Conservation (phyloP, 2,888 invertebrate genomes). For the Craniophora ligustri region DNA sequence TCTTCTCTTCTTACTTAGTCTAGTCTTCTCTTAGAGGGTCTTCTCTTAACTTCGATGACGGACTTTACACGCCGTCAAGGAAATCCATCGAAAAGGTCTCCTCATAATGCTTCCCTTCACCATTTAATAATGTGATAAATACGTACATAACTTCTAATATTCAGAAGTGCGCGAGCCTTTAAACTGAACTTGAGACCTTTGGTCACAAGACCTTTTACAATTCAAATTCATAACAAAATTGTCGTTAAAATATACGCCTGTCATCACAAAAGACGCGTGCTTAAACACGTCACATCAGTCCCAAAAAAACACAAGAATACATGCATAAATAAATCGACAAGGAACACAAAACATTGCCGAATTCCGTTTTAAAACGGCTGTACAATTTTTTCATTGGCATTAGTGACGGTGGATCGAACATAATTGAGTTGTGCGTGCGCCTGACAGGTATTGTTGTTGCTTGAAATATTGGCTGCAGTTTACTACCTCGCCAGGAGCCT, state of each 20-base stretch:
- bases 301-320: constrained; percentile 4
- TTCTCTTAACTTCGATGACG: too few species aligned
- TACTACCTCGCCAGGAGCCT: constrained; percentile 30
- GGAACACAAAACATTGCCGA: constrained; percentile 46
- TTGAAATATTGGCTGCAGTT: constrained; percentile 53
- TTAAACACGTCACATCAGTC: neutral
- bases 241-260: constrained; percentile 9
- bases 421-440: constrained; percentile 69
- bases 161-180: too few species aligned
- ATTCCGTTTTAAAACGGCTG: constrained; percentile 46
- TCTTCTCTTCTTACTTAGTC: too few species aligned
- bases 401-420: constrained; percentile 65
- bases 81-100: too few species aligned
- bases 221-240: neutral
- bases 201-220: too few species aligned
- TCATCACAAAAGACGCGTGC: neutral
- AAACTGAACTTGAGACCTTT: too few species aligned
- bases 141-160: too few species aligned
- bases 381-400: constrained; percentile 62
- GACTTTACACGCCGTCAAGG: too few species aligned
- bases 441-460: constrained; percentile 64
- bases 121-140: too few species aligned
- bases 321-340: constrained; percentile 33
- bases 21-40: too few species aligned
- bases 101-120: too few species aligned